Percentiles rank a stretch among this genome's conserved stretches.
These are phyloP conservation scores for Argentina silus DNA, from an alignment of 2,797 vertebrate genomes.

Conservation along the genomic window DNA sequence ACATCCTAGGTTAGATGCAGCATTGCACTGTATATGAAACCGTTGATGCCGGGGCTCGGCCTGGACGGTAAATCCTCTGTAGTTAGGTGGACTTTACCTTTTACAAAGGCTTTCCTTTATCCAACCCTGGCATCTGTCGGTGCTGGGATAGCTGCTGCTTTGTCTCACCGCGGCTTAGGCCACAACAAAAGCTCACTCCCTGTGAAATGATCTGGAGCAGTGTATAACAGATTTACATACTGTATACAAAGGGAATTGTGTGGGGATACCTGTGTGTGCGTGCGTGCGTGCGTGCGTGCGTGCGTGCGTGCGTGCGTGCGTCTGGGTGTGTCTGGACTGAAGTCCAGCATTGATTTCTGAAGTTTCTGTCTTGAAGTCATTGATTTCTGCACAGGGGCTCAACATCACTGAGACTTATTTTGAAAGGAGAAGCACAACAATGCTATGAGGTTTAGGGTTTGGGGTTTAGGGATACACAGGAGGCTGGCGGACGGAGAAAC, in stretches of 20 bases:
- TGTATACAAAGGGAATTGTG: constrained; percentile 5
- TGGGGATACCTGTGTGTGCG: background rate
- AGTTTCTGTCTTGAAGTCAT: too few relatives aligned
- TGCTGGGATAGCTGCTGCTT: background rate
- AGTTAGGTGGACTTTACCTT: constrained; percentile 10
- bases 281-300: constrained; percentile 1
- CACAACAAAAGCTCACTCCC: background rate
- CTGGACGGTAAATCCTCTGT: background rate
- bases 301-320: constrained; percentile 1
- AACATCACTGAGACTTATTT: too few relatives aligned
- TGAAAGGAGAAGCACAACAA: too few relatives aligned
- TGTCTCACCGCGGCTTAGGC: background rate
- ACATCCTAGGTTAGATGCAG: background rate
- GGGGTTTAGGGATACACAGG: too few relatives aligned
- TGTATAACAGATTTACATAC: background rate
- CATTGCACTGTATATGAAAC: background rate
- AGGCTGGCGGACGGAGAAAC: too few relatives aligned
- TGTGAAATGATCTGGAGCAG: background rate
- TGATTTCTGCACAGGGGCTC: too few relatives aligned
- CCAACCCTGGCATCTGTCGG: background rate
- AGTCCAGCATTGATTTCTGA: too few relatives aligned
- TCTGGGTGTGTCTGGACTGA: constrained; percentile 3
- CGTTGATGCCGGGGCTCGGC: background rate
- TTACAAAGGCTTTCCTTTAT: constrained; percentile 13
- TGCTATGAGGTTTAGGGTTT: too few relatives aligned